Evolutionary conservation across 2,888 invertebrate genomes (phyloP).

Genomic region (Drosophila mercatorum): DNA sequence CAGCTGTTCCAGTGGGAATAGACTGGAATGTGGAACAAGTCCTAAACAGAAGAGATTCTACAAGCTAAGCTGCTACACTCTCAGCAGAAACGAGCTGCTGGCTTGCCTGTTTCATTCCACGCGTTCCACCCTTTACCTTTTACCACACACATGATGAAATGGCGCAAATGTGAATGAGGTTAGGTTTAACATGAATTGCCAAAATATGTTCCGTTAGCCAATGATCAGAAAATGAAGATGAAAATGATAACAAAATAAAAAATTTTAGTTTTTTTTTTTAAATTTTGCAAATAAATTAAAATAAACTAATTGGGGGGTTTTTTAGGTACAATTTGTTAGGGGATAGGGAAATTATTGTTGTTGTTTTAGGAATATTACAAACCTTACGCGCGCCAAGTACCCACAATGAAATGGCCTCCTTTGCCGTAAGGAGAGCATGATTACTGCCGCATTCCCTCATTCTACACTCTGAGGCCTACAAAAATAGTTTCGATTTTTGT

Average conservation of each 20-base stretch:
- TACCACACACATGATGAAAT: slow-evolving; percentile 51
- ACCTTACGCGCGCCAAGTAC: slow-evolving; percentile 97
- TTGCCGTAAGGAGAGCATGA: slow-evolving; percentile 95
- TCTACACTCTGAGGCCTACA: slow-evolving; percentile 85
- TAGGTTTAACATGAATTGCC: slow-evolving; percentile 34
- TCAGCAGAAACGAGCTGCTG: background rate
- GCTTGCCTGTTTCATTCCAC: slow-evolving; percentile 32
- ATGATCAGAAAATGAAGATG: slow-evolving; percentile 41
- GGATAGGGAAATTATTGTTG: slow-evolving; percentile 18
- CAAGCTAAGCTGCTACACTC: background rate
- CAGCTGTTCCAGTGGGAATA: too few relatives aligned
- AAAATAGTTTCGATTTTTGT: slow-evolving; percentile 74
- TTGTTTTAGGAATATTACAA: slow-evolving; percentile 78
- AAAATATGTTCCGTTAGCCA: slow-evolving; percentile 53
- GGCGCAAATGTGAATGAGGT: slow-evolving; percentile 9
- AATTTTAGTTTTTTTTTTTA: background rate
- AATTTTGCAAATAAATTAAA: slow-evolving; percentile 44
- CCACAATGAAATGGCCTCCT: slow-evolving; percentile 97
- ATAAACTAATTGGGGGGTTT: slow-evolving; percentile 26
- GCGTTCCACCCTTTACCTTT: slow-evolving; percentile 21
- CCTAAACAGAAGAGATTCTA: too few relatives aligned
- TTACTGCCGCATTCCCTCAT: slow-evolving; percentile 86
- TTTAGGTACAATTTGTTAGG: slow-evolving; percentile 29
- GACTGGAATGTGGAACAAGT: too few relatives aligned
- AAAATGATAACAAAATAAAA: slow-evolving; percentile 12